Conservation (phyloP, 1,140 invertebrate species). For the Drosophila tristis region DNA sequence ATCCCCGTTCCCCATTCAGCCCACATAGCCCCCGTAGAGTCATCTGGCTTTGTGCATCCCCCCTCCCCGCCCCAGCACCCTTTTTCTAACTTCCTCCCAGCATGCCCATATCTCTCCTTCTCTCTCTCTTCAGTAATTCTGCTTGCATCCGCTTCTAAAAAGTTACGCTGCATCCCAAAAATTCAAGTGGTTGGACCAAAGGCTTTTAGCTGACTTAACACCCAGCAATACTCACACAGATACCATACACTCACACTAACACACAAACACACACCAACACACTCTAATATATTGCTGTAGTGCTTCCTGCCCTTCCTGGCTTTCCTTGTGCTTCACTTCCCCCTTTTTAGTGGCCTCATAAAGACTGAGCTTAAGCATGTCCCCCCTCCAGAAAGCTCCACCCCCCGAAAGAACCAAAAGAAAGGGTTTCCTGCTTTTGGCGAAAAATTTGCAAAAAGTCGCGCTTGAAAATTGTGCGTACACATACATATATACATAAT, state of each 20-base stretch:
- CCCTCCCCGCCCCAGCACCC: not conserved
- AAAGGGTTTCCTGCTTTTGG: slow-evolving; percentile 74
- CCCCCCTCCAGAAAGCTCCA: slow-evolving; percentile 1
- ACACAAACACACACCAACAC: slow-evolving; percentile 19
- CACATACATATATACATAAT: slow-evolving; percentile 11
- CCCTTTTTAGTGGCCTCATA: slow-evolving; percentile 70
- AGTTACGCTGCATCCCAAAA: slow-evolving; percentile 64
- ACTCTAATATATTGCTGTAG: slow-evolving; percentile 63
- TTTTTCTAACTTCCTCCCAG: not conserved
- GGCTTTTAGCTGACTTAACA: slow-evolving; percentile 81
- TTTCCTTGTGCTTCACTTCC: slow-evolving; percentile 20
- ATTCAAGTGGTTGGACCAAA: slow-evolving; percentile 74
- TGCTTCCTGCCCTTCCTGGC: slow-evolving; percentile 12
- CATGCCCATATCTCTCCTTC: slow-evolving; percentile 1
- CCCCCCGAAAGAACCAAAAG: slow-evolving; percentile 1
- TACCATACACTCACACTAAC: slow-evolving; percentile 13
- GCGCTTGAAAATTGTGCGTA: slow-evolving; percentile 66
- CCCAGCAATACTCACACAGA: slow-evolving; percentile 43
- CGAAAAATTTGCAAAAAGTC: slow-evolving; percentile 67
- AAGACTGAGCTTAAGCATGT: slow-evolving; percentile 80
- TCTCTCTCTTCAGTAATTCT: slow-evolving; percentile 60
- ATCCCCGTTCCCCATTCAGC: slow-evolving; percentile 6
- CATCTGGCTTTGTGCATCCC: slow-evolving; percentile 56
- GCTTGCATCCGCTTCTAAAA: slow-evolving; percentile 77
- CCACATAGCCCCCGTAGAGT: slow-evolving; percentile 32